Evolutionary conservation across 2,888 invertebrate species (phyloP).

Genomic region (Allolobophora icterica): DNA sequence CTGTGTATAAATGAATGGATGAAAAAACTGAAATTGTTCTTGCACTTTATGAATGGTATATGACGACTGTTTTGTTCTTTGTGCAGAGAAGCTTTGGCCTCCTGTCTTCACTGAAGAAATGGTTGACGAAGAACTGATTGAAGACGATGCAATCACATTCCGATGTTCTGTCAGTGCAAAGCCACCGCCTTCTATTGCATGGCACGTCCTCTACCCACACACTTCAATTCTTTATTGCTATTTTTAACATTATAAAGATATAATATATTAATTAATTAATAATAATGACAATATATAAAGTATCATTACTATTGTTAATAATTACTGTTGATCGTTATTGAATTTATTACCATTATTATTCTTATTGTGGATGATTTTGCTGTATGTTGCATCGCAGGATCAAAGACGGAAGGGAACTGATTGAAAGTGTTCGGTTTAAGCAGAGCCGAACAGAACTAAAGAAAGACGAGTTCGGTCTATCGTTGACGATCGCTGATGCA

Average conservation of each 20-base stretch:
- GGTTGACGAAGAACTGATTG: constrained; percentile 18
- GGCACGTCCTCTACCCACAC: not conserved
- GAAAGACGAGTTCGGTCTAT: not conserved
- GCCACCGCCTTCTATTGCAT: not conserved
- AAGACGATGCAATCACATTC: constrained; percentile 22
- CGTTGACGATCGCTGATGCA: not conserved
- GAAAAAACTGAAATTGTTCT: no score
- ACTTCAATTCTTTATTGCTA: not conserved
- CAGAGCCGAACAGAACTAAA: not conserved
- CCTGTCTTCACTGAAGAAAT: constrained; percentile 8
- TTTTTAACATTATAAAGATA: no score
- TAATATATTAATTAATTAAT: not conserved
- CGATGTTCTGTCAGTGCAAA: not conserved
- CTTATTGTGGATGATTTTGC: not conserved
- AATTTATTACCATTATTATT: not conserved
- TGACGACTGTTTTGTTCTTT: not conserved
- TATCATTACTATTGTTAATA: not conserved
- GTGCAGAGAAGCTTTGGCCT: constrained; percentile 27
- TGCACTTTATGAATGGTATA: not conserved
- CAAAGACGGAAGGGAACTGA: constrained; percentile 21
- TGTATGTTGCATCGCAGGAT: not conserved
- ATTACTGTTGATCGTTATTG: not conserved
- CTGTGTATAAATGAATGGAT: no score
- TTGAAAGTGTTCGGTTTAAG: not conserved
- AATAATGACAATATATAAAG: not conserved